Conservation (phyloP, 2,888 invertebrate species). For the Cenopis cana region DNA sequence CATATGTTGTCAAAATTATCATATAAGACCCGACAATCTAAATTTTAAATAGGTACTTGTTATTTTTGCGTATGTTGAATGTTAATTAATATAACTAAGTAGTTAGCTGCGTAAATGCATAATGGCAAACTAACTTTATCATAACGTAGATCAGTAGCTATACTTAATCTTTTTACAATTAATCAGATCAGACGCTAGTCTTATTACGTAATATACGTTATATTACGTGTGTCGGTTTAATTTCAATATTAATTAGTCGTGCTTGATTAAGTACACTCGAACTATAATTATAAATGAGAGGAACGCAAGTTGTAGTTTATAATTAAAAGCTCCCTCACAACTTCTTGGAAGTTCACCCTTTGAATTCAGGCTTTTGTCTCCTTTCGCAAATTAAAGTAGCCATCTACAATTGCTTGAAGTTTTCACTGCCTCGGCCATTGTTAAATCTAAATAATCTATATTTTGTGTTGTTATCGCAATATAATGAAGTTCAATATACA, state of each 20-base stretch:
- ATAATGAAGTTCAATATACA: no score
- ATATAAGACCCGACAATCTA: no score
- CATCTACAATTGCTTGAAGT: constrained; percentile 29
- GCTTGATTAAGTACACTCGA: constrained; percentile 33
- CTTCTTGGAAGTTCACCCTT: constrained; percentile 37
- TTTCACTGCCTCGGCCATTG: constrained; percentile 5
- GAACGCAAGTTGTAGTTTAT: constrained; percentile 34
- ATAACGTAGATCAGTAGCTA: no score
- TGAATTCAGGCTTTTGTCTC: constrained; percentile 35
- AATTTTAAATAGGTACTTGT: no score
- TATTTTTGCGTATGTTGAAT: no score
- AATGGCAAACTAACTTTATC: no score
- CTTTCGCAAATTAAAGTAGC: constrained; percentile 28
- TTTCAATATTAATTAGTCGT: constrained; percentile 15
- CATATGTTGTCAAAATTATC: no score
- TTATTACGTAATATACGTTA: no score
- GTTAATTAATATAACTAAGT: no score
- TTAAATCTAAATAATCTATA: constrained; percentile 5
- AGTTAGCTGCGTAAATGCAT: no score
- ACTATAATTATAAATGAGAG: constrained; percentile 36
- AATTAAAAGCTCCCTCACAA: constrained; percentile 42
- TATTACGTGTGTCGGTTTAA: background rate
- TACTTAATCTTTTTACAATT: no score
- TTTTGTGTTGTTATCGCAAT: background rate
- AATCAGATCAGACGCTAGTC: constrained; percentile 1